A percentile compares a stretch with the other conserved stretches of the same genome.
Conservation (phyloP, 2,797 vertebrate genomes). For the Tapera naevia region DNA sequence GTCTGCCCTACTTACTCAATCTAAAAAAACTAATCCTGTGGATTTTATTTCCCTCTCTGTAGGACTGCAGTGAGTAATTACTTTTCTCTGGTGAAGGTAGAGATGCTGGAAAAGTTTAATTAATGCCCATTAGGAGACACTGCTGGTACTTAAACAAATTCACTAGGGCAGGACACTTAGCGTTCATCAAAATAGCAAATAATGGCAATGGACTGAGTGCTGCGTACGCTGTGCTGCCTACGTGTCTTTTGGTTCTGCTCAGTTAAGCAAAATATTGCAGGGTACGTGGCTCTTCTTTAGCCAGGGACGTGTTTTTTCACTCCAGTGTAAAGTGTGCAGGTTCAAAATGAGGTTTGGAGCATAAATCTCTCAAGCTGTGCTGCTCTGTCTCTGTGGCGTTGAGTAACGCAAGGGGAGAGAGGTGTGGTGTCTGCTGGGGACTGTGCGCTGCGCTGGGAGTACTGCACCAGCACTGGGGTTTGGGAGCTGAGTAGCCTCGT, state of each 20-base stretch:
- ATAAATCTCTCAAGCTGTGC: neutral
- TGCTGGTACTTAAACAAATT: conserved; percentile 29
- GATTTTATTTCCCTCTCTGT: conserved; percentile 57
- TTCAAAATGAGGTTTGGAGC: neutral
- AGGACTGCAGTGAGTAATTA: conserved; percentile 58
- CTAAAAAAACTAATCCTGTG: conserved; percentile 48
- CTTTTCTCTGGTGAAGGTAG: conserved; percentile 51
- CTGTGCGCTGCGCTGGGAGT: neutral
- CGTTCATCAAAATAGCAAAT: neutral
- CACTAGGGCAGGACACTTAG: neutral
- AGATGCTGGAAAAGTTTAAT: conserved; percentile 51
- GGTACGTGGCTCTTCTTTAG: neutral
- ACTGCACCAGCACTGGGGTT: neutral
- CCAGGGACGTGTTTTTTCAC: neutral
- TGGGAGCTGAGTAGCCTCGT: neutral
- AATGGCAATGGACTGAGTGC: neutral
- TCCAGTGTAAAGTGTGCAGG: neutral
- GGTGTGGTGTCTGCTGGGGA: neutral
- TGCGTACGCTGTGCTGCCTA: neutral
- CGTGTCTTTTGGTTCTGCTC: neutral
- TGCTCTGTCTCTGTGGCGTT: neutral
- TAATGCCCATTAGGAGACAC: conserved; percentile 47
- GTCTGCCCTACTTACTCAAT: conserved; percentile 43
- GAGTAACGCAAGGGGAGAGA: neutral
- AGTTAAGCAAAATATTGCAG: neutral